Percentiles rank a stretch among this genome's conserved stretches.
Conservation (phyloP, 2,797 vertebrate species). For the Thalassophryne amazonica region DNA sequence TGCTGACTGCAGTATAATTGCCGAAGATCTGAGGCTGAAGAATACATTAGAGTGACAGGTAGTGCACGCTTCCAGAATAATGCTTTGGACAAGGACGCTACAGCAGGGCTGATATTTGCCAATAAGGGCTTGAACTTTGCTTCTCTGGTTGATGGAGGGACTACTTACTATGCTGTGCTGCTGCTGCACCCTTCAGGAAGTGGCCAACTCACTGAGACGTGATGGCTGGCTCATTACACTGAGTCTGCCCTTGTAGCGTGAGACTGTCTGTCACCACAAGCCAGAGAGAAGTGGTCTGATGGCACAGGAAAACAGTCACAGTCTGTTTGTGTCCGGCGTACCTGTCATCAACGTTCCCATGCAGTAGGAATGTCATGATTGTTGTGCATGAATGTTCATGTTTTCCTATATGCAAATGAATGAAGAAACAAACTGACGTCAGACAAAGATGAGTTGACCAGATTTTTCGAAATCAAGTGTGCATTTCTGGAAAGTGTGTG, state of each 20-base stretch:
- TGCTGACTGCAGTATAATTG: not conserved
- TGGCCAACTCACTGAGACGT: not conserved
- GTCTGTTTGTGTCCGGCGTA: too few species aligned
- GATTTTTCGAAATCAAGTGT: too few species aligned
- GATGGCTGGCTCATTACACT: not conserved
- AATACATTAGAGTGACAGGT: not conserved
- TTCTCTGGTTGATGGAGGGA: not conserved
- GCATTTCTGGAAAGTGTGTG: too few species aligned
- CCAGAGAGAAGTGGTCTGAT: not conserved
- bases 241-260: not conserved
- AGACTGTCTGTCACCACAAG: not conserved
- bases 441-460: too few species aligned
- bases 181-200: not conserved
- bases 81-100: constrained; percentile 22
- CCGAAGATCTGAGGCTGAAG: not conserved
- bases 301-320: too few species aligned
- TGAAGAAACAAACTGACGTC: too few species aligned
- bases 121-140: constrained; percentile 1
- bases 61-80: not conserved
- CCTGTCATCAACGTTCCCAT: too few species aligned
- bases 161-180: not conserved
- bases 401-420: too few species aligned
- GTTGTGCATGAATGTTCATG: too few species aligned
- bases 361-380: too few species aligned
- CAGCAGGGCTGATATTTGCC: constrained; percentile 1